Percentiles rank a stretch among this genome's conserved stretches.
phyloP scores from a whole-genome alignment of 1,140 invertebrate genomes.

The Antheraea pernyi region DNA sequence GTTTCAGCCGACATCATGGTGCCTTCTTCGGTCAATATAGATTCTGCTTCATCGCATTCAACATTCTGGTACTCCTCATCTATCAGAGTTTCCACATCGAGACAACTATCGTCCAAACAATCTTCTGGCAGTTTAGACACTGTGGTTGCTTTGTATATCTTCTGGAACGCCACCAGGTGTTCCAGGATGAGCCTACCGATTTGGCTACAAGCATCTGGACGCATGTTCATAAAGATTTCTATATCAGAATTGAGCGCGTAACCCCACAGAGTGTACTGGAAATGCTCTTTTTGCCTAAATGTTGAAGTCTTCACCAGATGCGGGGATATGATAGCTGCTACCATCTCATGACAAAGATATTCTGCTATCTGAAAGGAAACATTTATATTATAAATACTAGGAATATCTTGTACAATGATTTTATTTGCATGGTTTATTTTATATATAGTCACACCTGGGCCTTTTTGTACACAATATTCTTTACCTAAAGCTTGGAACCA shows the following conservation, averaged over 20 bases:
- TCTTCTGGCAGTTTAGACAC: conserved; percentile 52
- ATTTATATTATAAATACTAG: not conserved
- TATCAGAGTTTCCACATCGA: conserved; percentile 65
- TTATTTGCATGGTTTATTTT: no score
- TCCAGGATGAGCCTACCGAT: conserved; percentile 79
- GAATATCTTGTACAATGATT: no score
- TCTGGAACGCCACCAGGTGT: conserved; percentile 76
- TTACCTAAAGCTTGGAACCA: no score
- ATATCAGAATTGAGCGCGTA: conserved; percentile 78
- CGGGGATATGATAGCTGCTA: conserved; percentile 72
- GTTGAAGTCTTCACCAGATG: conserved; percentile 73
- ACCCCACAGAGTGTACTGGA: conserved; percentile 81
- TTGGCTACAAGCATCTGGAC: conserved; percentile 79
- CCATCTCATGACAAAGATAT: conserved; percentile 79
- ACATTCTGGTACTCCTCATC: conserved; percentile 74
- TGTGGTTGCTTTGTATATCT: conserved; percentile 65
- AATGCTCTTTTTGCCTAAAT: conserved; percentile 71
- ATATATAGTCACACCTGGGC: no score
- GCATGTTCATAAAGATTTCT: conserved; percentile 80
- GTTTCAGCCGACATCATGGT: conserved; percentile 62
- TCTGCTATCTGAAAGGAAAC: conserved; percentile 74
- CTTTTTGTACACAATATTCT: no score
- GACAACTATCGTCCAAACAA: conserved; percentile 53
- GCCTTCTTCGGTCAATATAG: conserved; percentile 61
- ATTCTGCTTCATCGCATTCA: conserved; percentile 65